These are phyloP conservation scores for Onchidella celtica DNA, from an alignment of 2,888 invertebrate species.

Conservation along the genomic window DNA sequence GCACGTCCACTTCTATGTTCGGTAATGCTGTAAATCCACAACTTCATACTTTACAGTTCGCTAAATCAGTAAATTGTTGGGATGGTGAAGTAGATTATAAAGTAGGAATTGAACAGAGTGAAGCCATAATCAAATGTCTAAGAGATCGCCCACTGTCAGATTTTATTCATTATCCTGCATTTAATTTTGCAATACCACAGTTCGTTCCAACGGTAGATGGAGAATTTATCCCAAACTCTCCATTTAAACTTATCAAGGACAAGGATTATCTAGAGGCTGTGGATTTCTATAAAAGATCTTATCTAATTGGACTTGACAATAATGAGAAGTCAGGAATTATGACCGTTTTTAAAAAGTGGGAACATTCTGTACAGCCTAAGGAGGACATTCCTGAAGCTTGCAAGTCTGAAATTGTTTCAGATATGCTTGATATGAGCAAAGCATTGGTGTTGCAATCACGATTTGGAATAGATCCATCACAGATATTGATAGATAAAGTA, in stretches of 20 bases:
- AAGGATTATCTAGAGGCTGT: neutral
- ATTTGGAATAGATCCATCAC: no score
- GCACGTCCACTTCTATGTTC: constrained; percentile 50
- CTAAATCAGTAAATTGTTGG: neutral
- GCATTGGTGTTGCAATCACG: no score
- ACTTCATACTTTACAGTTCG: neutral
- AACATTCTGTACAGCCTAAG: no score
- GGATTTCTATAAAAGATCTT: constrained; percentile 4
- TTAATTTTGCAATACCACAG: neutral
- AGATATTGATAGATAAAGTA: no score
- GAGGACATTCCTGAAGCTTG: no score
- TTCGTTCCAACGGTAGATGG: constrained; percentile 14
- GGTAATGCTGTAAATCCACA: neutral
- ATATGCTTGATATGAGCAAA: no score
- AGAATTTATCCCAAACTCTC: neutral
- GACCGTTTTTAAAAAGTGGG: no score
- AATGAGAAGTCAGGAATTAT: neutral
- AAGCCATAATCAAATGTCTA: constrained; percentile 11
- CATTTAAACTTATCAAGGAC: neutral
- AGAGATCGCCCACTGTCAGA: neutral
- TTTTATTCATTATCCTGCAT: neutral
- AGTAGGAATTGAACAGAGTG: neutral
- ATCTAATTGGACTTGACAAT: neutral
- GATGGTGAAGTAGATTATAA: neutral
- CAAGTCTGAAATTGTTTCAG: no score